These are phyloP conservation scores for Argyresthia goedartella DNA, from an alignment of 2,888 invertebrate species.

Conservation along the genomic window DNA sequence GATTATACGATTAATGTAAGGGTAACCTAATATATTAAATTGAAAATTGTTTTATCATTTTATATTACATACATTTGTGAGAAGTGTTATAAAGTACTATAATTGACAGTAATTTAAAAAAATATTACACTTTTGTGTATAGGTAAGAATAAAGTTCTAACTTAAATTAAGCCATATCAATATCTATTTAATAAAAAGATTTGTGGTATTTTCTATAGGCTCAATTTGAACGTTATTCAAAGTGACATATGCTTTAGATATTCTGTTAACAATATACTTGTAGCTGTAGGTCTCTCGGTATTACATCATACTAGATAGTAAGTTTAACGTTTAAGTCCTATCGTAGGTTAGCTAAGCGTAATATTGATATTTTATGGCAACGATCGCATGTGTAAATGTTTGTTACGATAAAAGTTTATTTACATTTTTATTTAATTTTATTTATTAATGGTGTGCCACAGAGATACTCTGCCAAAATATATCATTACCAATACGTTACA, in stretches of 20 bases:
- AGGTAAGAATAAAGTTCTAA: conserved; percentile 68
- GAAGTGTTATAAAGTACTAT: conserved; percentile 69
- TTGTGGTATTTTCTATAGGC: conserved; percentile 72
- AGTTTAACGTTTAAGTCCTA: conserved; percentile 55
- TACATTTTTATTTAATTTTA: conserved; percentile 68
- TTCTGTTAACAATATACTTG: conserved; percentile 71
- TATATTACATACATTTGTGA: conserved; percentile 72
- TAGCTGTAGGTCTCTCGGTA: conserved; percentile 65
- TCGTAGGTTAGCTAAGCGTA: conserved; percentile 54
- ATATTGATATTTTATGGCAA: conserved; percentile 65
- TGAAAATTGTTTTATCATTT: conserved; percentile 73
- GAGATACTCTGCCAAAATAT: conserved; percentile 71
- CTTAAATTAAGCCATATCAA: conserved; percentile 73
- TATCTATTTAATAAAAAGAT: conserved; percentile 71
- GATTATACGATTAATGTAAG: conserved; percentile 72
- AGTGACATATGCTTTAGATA: conserved; percentile 72
- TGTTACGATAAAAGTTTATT: conserved; percentile 65
- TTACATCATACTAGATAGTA: conserved; percentile 60
- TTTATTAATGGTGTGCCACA: conserved; percentile 71
- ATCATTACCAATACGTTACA: conserved; percentile 59
- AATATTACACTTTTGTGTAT: conserved; percentile 69
- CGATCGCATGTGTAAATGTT: conserved; percentile 66
- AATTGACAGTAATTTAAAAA: conserved; percentile 68
- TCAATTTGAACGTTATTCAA: conserved; percentile 71
- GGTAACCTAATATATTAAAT: conserved; percentile 71